These are phyloP conservation scores for Cremastinae sp. DNA, from an alignment of 2,888 invertebrate genomes.

Conservation along the genomic window DNA sequence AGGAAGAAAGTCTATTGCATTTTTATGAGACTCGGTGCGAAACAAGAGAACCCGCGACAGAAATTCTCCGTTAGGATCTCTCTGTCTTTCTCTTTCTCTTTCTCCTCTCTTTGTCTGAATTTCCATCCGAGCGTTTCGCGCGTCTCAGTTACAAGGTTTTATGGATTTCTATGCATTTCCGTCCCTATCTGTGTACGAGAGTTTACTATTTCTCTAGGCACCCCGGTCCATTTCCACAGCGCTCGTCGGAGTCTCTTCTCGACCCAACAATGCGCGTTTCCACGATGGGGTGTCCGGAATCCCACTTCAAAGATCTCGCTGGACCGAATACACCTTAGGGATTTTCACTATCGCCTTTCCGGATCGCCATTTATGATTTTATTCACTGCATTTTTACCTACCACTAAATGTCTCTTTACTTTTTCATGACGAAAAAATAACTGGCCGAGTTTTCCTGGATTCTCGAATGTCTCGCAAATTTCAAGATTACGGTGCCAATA, in stretches of 20 bases:
- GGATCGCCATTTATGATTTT: conserved; percentile 28
- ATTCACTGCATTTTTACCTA: conserved; percentile 1
- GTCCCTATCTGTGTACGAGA: conserved; percentile 16
- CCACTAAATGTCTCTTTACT: neutral
- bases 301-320: conserved; percentile 37
- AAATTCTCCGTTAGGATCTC: neutral
- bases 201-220: conserved; percentile 36
- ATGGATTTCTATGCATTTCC: conserved; percentile 43
- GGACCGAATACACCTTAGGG: conserved; percentile 30
- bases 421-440: neutral
- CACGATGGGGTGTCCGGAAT: conserved; percentile 20
- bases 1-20: conserved; percentile 22
- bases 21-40: conserved; percentile 40
- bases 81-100: conserved; percentile 20
- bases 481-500: too few relatives aligned
- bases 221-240: conserved; percentile 38
- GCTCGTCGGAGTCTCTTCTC: conserved; percentile 14
- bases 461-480: too few relatives aligned
- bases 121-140: conserved; percentile 4
- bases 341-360: conserved; percentile 38
- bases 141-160: conserved; percentile 37
- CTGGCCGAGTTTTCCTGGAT: too few relatives aligned
- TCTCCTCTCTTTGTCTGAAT: conserved; percentile 1
- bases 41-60: conserved; percentile 35
- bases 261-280: conserved; percentile 24